These are phyloP conservation scores for Gallinago jamesoni DNA, from an alignment of 2,113 vertebrate genomes.

Conservation along the genomic window DNA sequence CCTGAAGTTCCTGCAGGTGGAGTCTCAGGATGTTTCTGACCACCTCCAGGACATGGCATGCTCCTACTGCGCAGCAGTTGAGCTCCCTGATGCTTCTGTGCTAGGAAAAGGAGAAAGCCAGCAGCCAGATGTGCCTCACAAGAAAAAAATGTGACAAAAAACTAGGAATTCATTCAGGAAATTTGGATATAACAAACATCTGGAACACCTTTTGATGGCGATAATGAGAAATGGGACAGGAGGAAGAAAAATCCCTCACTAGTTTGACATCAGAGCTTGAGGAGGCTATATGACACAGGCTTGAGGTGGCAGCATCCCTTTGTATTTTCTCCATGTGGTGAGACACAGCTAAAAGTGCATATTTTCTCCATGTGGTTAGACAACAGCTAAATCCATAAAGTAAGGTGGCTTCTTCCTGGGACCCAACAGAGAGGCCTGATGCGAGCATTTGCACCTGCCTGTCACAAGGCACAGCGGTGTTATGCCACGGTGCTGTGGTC, in stretches of 20 bases:
- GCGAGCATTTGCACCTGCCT: background rate
- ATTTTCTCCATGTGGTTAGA: background rate
- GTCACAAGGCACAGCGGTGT: background rate
- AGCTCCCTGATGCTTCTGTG: background rate
- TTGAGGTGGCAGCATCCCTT: background rate
- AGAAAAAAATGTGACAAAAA: background rate
- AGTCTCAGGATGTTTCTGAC: background rate
- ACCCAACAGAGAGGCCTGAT: background rate
- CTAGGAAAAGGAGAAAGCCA: background rate
- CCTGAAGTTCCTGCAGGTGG: background rate
- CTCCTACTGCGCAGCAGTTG: background rate
- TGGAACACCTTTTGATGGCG: background rate
- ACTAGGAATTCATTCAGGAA: background rate
- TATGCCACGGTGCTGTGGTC: background rate
- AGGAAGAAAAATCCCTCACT: background rate
- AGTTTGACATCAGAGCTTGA: background rate
- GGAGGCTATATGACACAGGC: background rate
- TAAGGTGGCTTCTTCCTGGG: background rate
- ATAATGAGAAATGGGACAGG: background rate
- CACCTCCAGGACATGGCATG: background rate
- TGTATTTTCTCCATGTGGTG: background rate
- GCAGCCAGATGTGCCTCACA: background rate
- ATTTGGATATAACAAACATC: background rate
- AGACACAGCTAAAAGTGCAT: background rate
- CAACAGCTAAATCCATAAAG: background rate